These are phyloP conservation scores for Hepsetus odoe DNA, from an alignment of 2,113 vertebrate species.

Conservation along the genomic window DNA sequence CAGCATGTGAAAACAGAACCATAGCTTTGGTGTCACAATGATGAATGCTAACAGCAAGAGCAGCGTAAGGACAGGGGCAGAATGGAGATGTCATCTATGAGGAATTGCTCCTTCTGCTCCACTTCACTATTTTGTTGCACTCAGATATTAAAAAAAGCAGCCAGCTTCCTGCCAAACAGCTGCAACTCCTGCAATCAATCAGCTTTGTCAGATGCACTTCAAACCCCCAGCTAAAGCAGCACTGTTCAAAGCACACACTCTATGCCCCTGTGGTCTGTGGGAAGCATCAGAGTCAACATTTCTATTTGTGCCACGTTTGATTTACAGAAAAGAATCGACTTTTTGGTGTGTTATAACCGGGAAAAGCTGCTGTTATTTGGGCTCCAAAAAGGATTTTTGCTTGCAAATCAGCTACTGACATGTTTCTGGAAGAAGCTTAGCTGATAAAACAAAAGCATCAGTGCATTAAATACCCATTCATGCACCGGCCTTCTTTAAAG, in stretches of 20 bases:
- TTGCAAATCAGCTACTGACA: constrained; percentile 3
- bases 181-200: constrained; percentile 40
- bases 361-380: constrained; percentile 18
- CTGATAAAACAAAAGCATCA: constrained; percentile 38
- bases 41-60: constrained; percentile 37
- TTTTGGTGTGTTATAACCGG: constrained; percentile 5
- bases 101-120: constrained; percentile 31
- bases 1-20: constrained; percentile 27
- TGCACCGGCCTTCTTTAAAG: constrained; percentile 5
- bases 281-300: constrained; percentile 18
- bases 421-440: neutral
- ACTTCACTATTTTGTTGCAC: constrained; percentile 26
- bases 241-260: neutral
- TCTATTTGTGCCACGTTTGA: constrained; percentile 5
- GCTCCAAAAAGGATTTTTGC: neutral
- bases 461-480: constrained; percentile 12
- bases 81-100: constrained; percentile 47
- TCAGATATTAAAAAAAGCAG: constrained; percentile 38
- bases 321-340: neutral
- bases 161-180: constrained; percentile 21
- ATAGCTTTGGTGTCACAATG: constrained; percentile 24
- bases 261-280: neutral
- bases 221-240: constrained; percentile 5
- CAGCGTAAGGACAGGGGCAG: constrained; percentile 26
- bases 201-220: constrained; percentile 24